Base-by-base conservation (phyloP, 2,113 vertebrate genomes). In the Odocoileus hemionus region DNA sequence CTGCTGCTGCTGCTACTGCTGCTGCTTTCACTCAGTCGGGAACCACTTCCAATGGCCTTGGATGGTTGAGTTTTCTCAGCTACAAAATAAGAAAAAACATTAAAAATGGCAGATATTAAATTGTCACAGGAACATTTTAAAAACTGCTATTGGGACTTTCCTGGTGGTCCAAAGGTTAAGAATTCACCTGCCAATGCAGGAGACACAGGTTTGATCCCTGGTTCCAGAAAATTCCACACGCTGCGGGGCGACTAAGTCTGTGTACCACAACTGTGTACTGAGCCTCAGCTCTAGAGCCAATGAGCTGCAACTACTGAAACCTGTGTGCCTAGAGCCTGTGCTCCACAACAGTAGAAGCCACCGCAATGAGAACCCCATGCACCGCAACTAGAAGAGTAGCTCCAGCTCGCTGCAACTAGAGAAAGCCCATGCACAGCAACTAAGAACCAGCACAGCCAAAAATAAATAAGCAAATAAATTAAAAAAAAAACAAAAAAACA, bases 21-120 rank as follows among this genome's bases (percentile, higher is more conserved):
- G 97, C 98, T 99, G 98, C 98, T 99, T 28, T 98, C 99, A 9
- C 99, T 99, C 88, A 99, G 94, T 57, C 96, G 97, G 55, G 98
- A 98, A 19, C 95, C 97, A 64, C 61, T 96, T 33, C 78, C 97
- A 36, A 96, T n/a, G 7, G 82, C 96, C 86, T 93, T 94, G 57
- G 95, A 21, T 17, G 97, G 26, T 1, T 96, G 52, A 0, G 74
- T 86, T 2, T 97, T 89, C 97, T 98, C 98, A 97, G 76, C 99
- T 99, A 97, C 26, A 97, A 86, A 89, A 98, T 0, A 97, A 91
- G 17, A 86, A 16, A 55, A 54, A 8, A 61, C 39, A 79, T 92
- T 90, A 92, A 84, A 80, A 89, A 88, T 55, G 50, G 39, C 76
- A 61, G 11, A 13, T 92, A 91, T 45, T 25, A 74, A 89, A 86